These are phyloP conservation scores for Tragelaphus strepsiceros DNA, from an alignment of 2,113 vertebrate genomes.

Conservation along the genomic window DNA sequence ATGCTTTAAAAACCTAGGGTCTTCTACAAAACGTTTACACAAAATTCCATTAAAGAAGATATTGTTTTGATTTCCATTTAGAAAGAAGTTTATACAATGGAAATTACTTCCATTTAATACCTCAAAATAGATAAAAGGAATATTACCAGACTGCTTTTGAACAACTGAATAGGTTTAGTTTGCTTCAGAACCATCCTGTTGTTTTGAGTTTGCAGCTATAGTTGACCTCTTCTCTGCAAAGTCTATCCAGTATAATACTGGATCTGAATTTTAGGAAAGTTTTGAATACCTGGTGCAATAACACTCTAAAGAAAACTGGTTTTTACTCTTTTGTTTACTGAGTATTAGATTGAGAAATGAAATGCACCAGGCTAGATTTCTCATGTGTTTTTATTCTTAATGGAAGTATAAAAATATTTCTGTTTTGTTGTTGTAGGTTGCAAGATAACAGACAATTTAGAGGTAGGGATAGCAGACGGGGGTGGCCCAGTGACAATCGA, in stretches of 20 bases:
- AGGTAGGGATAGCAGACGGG: conserved; percentile 80
- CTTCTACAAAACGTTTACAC: not conserved
- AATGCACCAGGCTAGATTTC: not conserved
- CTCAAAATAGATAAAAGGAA: not conserved
- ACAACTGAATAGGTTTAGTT: not conserved
- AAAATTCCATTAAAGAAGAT: not conserved
- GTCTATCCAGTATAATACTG: not conserved
- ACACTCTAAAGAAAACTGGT: not conserved
- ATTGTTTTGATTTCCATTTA: conserved; percentile 14
- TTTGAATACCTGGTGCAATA: not conserved
- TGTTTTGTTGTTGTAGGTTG: conserved; percentile 74
- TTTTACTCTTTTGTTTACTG: not conserved
- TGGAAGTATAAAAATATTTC: not conserved
- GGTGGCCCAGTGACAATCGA: conserved; percentile 80
- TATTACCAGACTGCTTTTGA: not conserved
- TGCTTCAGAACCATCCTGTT: not conserved
- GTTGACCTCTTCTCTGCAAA: not conserved
- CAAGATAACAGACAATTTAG: conserved; percentile 81
- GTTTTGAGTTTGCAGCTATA: not conserved
- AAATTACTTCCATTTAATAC: not conserved
- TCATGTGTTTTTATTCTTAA: not conserved
- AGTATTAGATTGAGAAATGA: not conserved
- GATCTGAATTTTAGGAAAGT: not conserved
- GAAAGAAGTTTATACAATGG: not conserved
- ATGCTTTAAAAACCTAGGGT: not conserved